Evolutionary conservation across 2,113 vertebrate species (phyloP), one percentile per base, ranked within the genome.

Genomic region (Pteronura brasiliensis): DNA sequence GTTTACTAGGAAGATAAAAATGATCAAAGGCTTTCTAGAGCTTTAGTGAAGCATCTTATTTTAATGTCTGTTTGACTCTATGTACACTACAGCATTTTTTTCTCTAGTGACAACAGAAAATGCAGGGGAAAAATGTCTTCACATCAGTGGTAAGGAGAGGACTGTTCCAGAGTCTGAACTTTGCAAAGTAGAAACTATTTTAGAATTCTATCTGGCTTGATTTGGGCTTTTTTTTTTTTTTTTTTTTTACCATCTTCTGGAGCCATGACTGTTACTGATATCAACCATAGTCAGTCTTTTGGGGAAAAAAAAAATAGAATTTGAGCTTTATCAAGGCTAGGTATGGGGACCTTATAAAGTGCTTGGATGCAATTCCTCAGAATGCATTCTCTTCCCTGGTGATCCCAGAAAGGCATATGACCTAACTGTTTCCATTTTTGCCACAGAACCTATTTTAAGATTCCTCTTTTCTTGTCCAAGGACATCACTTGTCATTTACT

Each of bases 401-500:
- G 42, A 82, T 57, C 85, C 65, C 88, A 82, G 85, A 67, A 67
- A 83, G 86, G 52, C 84, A 52, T 31, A 21, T 79, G 88, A 88
- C 91, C 79, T 69, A 71, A 85, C 71, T n/a, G 69, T 61, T 94
- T 94, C 97, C 72, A n/a, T 77, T 94, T 96, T 88, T 57, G 89
- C 77, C 85, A 18, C 1, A 44, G 71, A 23, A 69, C 55, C 96
- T 97, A 97, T 97, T 97, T 97, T 92, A 96, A 96, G 94, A 92
- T 69, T 93, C 76, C 31, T 76, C 20, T 61, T 95, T 95, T 96
- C 88, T 31, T 74, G 47, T 95, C 95, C 94, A 88, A 98, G 95
- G 96, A 89, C 97, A 89, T 94, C 59, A 52, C 88, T 87, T 95
- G 85, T 93, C 96, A 97, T 94, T 95, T 94, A 82, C 61, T 91